Conservation (phyloP, 2,797 vertebrate species). For the Acrossocheilus wenchowensis region DNA sequence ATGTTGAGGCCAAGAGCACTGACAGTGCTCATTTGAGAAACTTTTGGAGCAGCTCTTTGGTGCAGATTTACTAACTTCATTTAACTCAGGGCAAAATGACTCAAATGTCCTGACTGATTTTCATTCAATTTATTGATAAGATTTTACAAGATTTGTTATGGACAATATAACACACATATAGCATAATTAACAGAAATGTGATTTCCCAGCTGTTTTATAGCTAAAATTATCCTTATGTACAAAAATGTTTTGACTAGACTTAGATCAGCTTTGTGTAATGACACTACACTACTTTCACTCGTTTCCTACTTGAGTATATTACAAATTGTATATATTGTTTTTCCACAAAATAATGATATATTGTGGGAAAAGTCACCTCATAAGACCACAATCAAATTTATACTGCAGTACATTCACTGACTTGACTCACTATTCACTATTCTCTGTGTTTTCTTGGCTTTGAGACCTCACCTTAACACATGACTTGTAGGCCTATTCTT, state of each 20-base stretch:
- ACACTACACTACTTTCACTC: too few relatives aligned
- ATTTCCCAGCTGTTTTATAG: neutral
- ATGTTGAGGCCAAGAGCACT: conserved; percentile 1
- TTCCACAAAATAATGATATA: neutral
- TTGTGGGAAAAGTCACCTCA: neutral
- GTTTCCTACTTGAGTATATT: neutral
- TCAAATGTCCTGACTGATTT: neutral
- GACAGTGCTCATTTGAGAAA: neutral
- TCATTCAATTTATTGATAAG: neutral
- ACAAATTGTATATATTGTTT: neutral
- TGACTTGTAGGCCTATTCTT: neutral
- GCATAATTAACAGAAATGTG: neutral
- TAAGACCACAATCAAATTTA: neutral
- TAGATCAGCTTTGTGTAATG: too few relatives aligned
- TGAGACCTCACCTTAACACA: neutral
- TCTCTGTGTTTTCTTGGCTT: neutral
- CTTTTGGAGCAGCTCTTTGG: neutral
- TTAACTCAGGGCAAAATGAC: neutral
- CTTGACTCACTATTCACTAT: neutral
- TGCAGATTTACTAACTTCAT: neutral
- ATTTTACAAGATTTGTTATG: neutral
- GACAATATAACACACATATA: neutral
- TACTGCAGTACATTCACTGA: neutral
- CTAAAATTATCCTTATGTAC: neutral
- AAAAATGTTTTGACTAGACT: neutral